A percentile compares a stretch with the other conserved stretches of the same genome.
Evolutionary conservation across 2,113 vertebrate genomes (phyloP).

Genomic region (Siniperca chuatsi): DNA sequence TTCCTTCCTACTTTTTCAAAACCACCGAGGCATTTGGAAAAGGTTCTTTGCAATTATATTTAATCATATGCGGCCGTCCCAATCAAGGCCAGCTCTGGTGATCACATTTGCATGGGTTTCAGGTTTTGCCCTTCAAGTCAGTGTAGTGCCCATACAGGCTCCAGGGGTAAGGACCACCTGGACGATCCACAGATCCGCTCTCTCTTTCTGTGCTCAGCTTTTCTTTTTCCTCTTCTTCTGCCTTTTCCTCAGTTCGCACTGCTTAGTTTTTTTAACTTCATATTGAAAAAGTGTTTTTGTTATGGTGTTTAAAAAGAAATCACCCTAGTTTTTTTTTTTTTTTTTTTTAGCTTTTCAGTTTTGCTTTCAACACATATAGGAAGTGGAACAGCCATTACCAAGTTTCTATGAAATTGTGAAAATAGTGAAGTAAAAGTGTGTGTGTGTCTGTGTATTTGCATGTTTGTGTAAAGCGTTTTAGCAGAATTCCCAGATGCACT

Average conservation of each 20-base stretch:
- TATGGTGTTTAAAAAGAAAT: not conserved
- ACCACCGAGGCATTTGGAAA: slow-evolving; percentile 81
- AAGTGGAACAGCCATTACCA: not conserved
- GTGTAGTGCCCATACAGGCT: slow-evolving; percentile 65
- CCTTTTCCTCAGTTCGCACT: not conserved
- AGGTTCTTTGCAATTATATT: slow-evolving; percentile 84
- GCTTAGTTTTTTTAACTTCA: not conserved
- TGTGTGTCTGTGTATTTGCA: slow-evolving; percentile 32
- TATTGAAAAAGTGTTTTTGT: not conserved
- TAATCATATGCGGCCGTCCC: slow-evolving; percentile 84
- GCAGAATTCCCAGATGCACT: slow-evolving; percentile 77
- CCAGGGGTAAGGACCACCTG: slow-evolving; percentile 80
- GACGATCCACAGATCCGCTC: slow-evolving; percentile 42
- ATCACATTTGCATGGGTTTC: slow-evolving; percentile 86
- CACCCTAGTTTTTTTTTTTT: not conserved
- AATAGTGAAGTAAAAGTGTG: not conserved
- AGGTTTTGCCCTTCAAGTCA: slow-evolving; percentile 78
- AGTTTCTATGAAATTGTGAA: slow-evolving; percentile 11
- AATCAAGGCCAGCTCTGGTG: slow-evolving; percentile 81
- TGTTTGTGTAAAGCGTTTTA: slow-evolving; percentile 68
- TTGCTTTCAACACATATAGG: not conserved
- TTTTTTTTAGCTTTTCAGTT: not conserved
- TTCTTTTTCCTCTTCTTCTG: slow-evolving; percentile 16
- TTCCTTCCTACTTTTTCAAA: slow-evolving; percentile 76
- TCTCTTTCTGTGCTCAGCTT: slow-evolving; percentile 27